Conservation (phyloP, 2,888 invertebrate genomes). For the Anagyrus pseudococci region DNA sequence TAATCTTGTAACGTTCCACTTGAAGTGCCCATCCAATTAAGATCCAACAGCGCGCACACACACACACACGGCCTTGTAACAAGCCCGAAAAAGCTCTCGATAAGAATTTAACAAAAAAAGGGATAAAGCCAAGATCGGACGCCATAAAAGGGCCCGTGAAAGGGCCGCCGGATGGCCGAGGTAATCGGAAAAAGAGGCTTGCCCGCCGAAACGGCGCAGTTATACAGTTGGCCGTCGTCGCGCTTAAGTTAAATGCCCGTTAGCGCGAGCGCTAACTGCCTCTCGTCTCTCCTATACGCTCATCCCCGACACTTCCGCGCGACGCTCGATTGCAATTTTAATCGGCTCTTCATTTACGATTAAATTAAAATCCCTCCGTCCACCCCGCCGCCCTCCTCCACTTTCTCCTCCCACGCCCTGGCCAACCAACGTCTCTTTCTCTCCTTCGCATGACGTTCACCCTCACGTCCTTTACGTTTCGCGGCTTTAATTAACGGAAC, state of each 20-base stretch:
- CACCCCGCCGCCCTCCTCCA: too few species aligned
- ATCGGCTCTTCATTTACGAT: conserved; percentile 59
- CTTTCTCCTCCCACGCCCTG: too few species aligned
- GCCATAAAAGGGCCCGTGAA: conserved; percentile 55
- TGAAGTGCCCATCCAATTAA: neutral
- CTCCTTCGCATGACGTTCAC: too few species aligned
- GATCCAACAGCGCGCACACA: neutral
- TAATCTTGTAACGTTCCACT: neutral
- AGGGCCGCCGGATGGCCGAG: conserved; percentile 29
- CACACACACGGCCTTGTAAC: neutral
- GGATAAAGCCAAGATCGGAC: neutral
- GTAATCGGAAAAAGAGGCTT: neutral
- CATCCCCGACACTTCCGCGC: conserved; percentile 40
- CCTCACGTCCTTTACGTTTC: too few species aligned
- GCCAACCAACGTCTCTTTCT: too few species aligned
- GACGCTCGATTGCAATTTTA: conserved; percentile 59
- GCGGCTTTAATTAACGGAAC: too few species aligned
- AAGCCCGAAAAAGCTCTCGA: neutral
- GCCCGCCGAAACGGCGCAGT: conserved; percentile 57
- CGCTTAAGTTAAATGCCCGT: conserved; percentile 62
- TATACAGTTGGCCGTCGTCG: conserved; percentile 44
- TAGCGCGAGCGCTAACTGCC: conserved; percentile 59
- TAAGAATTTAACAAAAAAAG: neutral
- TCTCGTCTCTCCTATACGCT: neutral
- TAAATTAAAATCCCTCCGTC: conserved; percentile 57